These are phyloP conservation scores for Sebastes minor DNA, from an alignment of 2,797 vertebrate species.

Conservation along the genomic window DNA sequence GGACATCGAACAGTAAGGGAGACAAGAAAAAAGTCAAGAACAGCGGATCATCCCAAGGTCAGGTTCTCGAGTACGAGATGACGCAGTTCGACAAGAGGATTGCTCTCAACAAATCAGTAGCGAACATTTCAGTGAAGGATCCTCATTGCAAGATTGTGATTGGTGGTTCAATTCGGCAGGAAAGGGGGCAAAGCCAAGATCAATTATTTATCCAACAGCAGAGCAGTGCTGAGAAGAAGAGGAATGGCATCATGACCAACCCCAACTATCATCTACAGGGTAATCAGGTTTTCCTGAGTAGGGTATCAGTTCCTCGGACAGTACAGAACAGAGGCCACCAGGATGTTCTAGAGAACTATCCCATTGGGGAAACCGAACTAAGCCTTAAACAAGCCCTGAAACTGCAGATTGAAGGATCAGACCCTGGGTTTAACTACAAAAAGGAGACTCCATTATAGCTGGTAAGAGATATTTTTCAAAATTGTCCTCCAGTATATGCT, in stretches of 20 bases:
- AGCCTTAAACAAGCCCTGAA: constrained; percentile 99
- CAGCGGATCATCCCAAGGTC: constrained; percentile 84
- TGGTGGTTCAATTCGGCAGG: constrained; percentile 83
- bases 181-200: constrained; percentile 87
- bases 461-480: constrained; percentile 78
- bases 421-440: constrained; percentile 96
- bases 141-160: constrained; percentile 90
- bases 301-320: constrained; percentile 92
- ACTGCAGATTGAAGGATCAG: constrained; percentile 95
- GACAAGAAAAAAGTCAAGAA: constrained; percentile 91
- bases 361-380: constrained; percentile 92
- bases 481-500: constrained; percentile 8
- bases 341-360: constrained; percentile 93
- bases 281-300: constrained; percentile 94
- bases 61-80: constrained; percentile 97
- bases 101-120: constrained; percentile 87
- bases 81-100: constrained; percentile 94
- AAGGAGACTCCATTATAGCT: constrained; percentile 97
- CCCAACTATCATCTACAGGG: constrained; percentile 97
- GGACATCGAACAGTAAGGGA: constrained; percentile 83
- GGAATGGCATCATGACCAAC: constrained; percentile 98
- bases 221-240: constrained; percentile 91
- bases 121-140: constrained; percentile 83
- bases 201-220: constrained; percentile 93
- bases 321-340: constrained; percentile 89